A percentile compares a stretch with the other conserved stretches of the same genome.
Conservation (phyloP, 2,113 vertebrate species). For the Chrysemys picta region DNA sequence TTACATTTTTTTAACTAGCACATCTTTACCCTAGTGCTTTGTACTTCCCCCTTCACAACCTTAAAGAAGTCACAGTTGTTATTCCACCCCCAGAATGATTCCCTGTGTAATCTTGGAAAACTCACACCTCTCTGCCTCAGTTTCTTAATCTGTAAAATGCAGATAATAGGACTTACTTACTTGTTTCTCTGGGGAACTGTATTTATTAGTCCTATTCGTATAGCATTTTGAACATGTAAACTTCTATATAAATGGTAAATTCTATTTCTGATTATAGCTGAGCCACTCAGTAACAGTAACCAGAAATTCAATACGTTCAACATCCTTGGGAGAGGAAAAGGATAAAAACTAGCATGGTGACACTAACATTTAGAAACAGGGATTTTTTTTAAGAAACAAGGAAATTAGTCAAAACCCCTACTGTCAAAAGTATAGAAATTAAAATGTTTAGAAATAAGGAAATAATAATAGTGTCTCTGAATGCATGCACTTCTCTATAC, state of each 20-base stretch:
- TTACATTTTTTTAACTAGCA: neutral
- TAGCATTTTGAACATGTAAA: neutral
- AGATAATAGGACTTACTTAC: neutral
- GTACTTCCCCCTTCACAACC: neutral
- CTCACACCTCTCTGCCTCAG: neutral
- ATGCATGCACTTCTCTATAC: neutral
- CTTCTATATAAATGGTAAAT: neutral
- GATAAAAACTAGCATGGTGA: neutral
- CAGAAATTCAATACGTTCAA: neutral
- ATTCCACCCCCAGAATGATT: neutral
- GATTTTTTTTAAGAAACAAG: neutral
- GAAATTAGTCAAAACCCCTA: neutral
- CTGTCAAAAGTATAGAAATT: neutral
- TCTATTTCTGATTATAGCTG: neutral
- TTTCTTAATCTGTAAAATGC: constrained; percentile 16
- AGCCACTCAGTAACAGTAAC: neutral
- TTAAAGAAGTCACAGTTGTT: neutral
- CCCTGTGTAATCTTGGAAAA: neutral
- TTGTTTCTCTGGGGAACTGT: neutral
- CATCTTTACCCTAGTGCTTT: neutral
- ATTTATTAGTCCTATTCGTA: neutral
- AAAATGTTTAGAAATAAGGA: neutral
- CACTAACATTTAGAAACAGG: neutral
- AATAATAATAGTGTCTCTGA: neutral
- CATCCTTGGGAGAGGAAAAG: neutral